Conservation (phyloP, 2,888 invertebrate species). For the Nipponacmea schrenckii region DNA sequence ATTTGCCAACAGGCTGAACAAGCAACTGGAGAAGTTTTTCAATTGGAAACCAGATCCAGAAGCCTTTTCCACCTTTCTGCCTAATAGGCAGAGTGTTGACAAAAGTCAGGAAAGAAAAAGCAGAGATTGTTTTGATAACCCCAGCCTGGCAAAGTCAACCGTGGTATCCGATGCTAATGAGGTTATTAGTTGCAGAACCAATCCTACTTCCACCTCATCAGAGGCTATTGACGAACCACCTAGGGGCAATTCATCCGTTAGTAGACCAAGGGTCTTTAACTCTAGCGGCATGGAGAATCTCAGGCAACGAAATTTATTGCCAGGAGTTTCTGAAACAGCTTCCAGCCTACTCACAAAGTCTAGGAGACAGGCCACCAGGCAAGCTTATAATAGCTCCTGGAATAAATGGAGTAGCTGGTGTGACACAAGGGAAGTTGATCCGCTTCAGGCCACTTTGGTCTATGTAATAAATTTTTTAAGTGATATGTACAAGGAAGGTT, state of each 20-base stretch:
- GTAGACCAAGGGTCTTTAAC: background rate
- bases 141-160: constrained; percentile 21
- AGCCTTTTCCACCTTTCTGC: constrained; percentile 16
- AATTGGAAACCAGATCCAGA: constrained; percentile 20
- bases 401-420: constrained; percentile 24
- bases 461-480: constrained; percentile 15
- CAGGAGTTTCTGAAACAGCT: constrained; percentile 19
- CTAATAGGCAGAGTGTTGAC: constrained; percentile 1
- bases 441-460: constrained; percentile 22
- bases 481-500: background rate
- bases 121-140: constrained; percentile 9
- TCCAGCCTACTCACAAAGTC: constrained; percentile 13
- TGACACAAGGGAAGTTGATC: constrained; percentile 19
- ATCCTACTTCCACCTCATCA: constrained; percentile 15
- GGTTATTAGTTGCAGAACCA: constrained; percentile 12
- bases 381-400: constrained; percentile 24
- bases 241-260: constrained; percentile 12
- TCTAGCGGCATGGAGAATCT: constrained; percentile 22
- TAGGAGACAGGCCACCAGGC: constrained; percentile 11
- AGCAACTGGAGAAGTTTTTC: background rate
- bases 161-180: constrained; percentile 18
- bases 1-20: background rate
- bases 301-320: constrained; percentile 13
- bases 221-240: background rate
- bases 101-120: constrained; percentile 12